Base-by-base conservation (phyloP, 1,140 invertebrate species). In the Leptinotarsa undecemlineata region DNA sequence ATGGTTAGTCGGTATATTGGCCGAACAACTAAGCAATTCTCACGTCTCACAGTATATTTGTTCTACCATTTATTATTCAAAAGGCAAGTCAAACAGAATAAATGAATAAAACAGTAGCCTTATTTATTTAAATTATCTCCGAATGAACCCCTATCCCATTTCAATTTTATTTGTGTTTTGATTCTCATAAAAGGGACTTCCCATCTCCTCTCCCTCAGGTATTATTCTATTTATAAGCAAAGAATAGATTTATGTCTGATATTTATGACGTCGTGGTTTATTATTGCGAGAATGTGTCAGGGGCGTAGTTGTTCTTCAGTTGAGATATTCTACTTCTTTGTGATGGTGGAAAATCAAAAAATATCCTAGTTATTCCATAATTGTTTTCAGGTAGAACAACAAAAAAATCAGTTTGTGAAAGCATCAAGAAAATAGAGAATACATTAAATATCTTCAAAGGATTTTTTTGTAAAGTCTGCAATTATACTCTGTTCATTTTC, bases 211-310 rank as follows among this genome's bases (percentile, higher is more conserved):
- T 57, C 51, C 51, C 51, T 57, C 51, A 57, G 51, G 51, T 57
- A 57, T 57, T 57, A 19, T 57, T 57, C 51, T 57, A 57, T 57
- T 57, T 57, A 57, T 57, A 57, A 57, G 17, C 15, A 57, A 15
- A 19, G 51, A 57, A 57, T 57, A 57, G 17, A 57, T 57, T 57
- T 57, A 57, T 57, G 51, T 57, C 51, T 57, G 51, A 57, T 57
- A 57, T 57, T 57, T 57, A 57, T 57, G 51, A 57, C 6, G 17
- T n/a, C 15, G 51, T 57, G n/a, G 51, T 57, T 57, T 57, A 57
- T 57, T 57, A 57, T 57, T 57, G n/a, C 51, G 51, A 57, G 51
- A 19, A 5, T 57, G 14, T 57, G 51, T n/a, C 51, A 57, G 15
- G 17, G 51, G n/a, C 51, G 51, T 57, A 57, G 51, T 57, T 42